These are phyloP conservation scores for Ciona savignyi DNA, from an alignment of 23 tunicate species.

Conservation along the genomic window DNA sequence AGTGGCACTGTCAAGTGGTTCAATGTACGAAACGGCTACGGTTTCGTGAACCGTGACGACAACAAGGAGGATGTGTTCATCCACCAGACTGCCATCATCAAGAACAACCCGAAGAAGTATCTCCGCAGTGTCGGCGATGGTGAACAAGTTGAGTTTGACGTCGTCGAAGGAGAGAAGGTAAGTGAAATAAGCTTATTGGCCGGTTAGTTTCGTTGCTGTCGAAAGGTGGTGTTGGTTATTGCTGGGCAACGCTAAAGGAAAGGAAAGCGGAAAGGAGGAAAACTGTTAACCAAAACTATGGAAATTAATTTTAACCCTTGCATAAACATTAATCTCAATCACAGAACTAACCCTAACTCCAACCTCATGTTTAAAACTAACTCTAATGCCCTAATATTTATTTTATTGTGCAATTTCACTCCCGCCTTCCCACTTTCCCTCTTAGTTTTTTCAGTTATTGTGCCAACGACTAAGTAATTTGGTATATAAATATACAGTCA, in stretches of 20 bases:
- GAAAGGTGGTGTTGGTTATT: not conserved
- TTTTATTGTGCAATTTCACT: too few species aligned
- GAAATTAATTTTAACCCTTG: too few species aligned
- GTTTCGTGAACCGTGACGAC: conserved; percentile 98
- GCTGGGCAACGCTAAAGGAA: too few species aligned
- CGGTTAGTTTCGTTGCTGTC: not conserved
- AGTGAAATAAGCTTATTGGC: not conserved
- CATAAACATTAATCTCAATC: too few species aligned
- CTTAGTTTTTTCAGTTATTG: too few species aligned
- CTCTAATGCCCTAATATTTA: too few species aligned
- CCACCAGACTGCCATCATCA: conserved; percentile 98
- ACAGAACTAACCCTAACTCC: too few species aligned
- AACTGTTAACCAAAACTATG: too few species aligned
- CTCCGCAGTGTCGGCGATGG: conserved; percentile 99
- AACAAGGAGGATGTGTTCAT: conserved; percentile 98
- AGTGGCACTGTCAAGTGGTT: conserved; percentile 99
- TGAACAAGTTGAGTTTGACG: conserved; percentile 93
- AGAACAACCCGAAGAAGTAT: conserved; percentile 94
- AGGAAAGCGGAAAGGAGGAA: too few species aligned
- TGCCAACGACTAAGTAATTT: not conserved
- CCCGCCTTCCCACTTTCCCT: too few species aligned
- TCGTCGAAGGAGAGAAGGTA: conserved; percentile 97
- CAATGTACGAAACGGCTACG: conserved; percentile 99
- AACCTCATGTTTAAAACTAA: too few species aligned
- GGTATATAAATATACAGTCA: not conserved